phyloP scores from a whole-genome alignment of 2,888 invertebrate species.

The Synanthedon myopaeformis region DNA sequence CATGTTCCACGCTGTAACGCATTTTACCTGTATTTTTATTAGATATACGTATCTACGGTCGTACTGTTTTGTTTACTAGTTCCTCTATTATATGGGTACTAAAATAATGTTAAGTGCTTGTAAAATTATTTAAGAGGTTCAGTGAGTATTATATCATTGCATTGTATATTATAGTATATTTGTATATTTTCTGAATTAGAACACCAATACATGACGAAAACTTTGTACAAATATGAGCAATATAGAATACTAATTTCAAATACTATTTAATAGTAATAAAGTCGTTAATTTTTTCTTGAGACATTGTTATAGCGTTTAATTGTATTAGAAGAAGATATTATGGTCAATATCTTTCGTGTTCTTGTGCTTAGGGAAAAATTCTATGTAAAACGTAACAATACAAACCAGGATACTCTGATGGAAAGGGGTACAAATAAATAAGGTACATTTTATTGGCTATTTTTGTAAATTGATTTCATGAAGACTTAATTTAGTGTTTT shows the following conservation, averaged over 20 bases:
- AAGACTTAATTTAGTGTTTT: constrained; percentile 20
- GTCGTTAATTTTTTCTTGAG: constrained; percentile 50
- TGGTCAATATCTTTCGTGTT: constrained; percentile 7
- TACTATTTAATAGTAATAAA: constrained; percentile 26
- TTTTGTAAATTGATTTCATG: constrained; percentile 40
- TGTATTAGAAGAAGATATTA: constrained; percentile 24
- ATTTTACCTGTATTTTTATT: not conserved
- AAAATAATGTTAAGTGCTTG: constrained; percentile 36
- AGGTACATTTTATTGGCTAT: constrained; percentile 47
- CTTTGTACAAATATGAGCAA: constrained; percentile 70
- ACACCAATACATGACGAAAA: constrained; percentile 67
- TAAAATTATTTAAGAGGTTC: constrained; percentile 38
- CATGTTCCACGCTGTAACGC: not conserved
- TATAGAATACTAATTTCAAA: constrained; percentile 59
- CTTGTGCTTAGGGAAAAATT: constrained; percentile 8
- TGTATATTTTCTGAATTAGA: constrained; percentile 60
- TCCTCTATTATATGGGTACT: constrained; percentile 49
- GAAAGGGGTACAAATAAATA: constrained; percentile 53
- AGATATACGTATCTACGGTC: constrained; percentile 7
- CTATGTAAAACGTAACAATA: constrained; percentile 10
- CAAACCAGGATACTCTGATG: constrained; percentile 64
- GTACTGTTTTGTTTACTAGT: constrained; percentile 41
- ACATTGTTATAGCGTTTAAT: constrained; percentile 57
- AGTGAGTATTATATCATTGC: constrained; percentile 13
- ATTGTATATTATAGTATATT: constrained; percentile 11